Evolutionary conservation across 2,113 vertebrate genomes (phyloP).

Genomic region (Nyctibius bracteatus): DNA sequence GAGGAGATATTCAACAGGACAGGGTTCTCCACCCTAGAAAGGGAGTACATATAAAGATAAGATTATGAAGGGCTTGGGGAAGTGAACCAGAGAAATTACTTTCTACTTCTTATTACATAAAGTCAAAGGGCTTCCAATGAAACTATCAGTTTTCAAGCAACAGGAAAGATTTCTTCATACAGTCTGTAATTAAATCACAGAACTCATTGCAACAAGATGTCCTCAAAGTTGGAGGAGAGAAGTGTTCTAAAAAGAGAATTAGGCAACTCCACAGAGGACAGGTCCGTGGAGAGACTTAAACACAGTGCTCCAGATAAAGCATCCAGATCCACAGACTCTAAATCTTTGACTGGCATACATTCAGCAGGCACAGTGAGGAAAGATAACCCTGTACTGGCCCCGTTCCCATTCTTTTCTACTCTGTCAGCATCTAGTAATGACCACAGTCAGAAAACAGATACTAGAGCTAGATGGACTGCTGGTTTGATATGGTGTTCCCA

Average conservation of each 20-base stretch:
- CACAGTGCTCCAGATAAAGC: not conserved
- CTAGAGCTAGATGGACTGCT: not conserved
- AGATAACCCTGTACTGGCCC: not conserved
- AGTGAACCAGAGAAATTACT: slow-evolving; percentile 7
- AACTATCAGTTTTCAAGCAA: slow-evolving; percentile 1
- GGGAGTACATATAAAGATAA: not conserved
- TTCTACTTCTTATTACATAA: not conserved
- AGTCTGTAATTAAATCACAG: not conserved
- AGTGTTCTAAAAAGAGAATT: not conserved
- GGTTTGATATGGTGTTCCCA: not conserved
- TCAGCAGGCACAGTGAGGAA: not conserved
- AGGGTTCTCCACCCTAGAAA: not conserved
- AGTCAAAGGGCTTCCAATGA: not conserved
- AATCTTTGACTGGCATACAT: not conserved
- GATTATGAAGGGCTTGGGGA: not conserved
- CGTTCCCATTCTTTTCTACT: not conserved
- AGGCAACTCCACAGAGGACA: not conserved
- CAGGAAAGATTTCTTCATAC: not conserved
- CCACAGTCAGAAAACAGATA: not conserved
- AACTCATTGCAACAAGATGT: not conserved
- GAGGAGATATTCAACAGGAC: not conserved
- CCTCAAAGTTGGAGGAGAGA: not conserved
- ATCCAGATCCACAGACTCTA: not conserved
- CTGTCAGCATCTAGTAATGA: not conserved
- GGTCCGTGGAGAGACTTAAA: not conserved